A percentile compares a stretch with the other conserved stretches of the same genome.
phyloP scores from a whole-genome alignment of 2,797 vertebrate species.

The Tragopan temminckii region DNA sequence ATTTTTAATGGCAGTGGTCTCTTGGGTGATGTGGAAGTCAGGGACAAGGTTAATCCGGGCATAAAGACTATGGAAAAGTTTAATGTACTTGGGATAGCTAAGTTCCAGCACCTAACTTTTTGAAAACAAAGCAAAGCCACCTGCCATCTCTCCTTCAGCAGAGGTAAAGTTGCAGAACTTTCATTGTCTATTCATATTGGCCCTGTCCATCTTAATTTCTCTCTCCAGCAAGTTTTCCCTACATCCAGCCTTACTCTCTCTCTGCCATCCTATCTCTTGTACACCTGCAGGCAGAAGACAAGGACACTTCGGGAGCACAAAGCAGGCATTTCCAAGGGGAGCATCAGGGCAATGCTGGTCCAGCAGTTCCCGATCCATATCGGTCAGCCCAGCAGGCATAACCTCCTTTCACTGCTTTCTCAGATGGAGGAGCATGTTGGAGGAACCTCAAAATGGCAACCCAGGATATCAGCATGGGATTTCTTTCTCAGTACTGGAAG shows the following conservation, averaged over 20 bases:
- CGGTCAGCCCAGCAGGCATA: not conserved
- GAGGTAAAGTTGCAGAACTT: not conserved
- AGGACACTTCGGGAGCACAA: not conserved
- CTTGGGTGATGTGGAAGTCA: not conserved
- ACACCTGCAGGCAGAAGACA: not conserved
- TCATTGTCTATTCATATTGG: not conserved
- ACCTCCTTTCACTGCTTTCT: not conserved
- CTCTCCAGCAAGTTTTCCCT: not conserved
- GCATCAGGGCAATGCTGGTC: fast-evolving
- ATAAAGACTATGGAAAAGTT: not conserved
- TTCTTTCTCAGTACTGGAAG: not conserved
- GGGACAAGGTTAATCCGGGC: not conserved
- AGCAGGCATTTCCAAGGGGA: not conserved
- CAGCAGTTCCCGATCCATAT: not conserved
- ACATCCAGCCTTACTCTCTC: not conserved
- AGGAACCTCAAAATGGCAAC: not conserved
- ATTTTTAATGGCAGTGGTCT: not conserved
- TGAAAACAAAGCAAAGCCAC: not conserved
- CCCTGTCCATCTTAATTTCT: not conserved
- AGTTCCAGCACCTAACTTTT: not conserved
- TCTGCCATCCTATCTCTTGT: not conserved
- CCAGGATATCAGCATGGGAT: fast-evolving
- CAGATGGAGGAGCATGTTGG: not conserved
- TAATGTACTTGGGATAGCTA: not conserved
- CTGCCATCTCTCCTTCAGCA: not conserved